phyloP scores from a whole-genome alignment of 2,888 invertebrate genomes.

The Dynastes tityus region DNA sequence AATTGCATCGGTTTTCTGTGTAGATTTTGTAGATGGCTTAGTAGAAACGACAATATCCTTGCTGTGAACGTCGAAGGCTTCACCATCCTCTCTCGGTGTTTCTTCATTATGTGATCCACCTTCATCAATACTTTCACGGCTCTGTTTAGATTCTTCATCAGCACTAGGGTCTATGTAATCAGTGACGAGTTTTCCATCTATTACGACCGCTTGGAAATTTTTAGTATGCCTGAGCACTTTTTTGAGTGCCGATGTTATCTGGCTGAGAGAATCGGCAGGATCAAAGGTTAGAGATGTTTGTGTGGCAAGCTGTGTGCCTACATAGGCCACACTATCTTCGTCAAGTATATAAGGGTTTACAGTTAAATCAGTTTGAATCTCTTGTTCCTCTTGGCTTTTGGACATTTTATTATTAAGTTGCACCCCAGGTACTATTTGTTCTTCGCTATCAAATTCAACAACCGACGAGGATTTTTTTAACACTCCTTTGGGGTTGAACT shows the following conservation, averaged over 20 bases:
- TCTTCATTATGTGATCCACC: not conserved
- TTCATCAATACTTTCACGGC: not conserved
- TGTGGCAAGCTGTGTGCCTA: slow-evolving; percentile 55
- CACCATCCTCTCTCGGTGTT: not conserved
- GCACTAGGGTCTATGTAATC: slow-evolving; percentile 34
- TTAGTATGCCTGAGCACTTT: slow-evolving; percentile 50
- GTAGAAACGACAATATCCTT: not conserved
- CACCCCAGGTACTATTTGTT: not conserved
- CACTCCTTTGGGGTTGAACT: slow-evolving; percentile 25
- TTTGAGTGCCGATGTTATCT: slow-evolving; percentile 53
- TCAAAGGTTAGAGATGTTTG: slow-evolving; percentile 59
- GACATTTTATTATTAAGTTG: slow-evolving; percentile 17
- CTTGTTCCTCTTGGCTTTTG: slow-evolving; percentile 45
- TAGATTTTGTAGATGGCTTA: not conserved
- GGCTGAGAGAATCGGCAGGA: slow-evolving; percentile 55
- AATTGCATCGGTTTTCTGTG: not conserved
- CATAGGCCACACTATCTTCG: slow-evolving; percentile 58
- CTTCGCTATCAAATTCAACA: not conserved
- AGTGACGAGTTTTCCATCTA: slow-evolving; percentile 45
- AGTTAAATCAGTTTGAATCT: slow-evolving; percentile 58
- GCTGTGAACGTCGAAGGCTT: not conserved
- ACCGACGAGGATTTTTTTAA: slow-evolving; percentile 43
- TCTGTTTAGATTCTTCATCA: slow-evolving; percentile 29
- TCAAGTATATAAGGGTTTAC: slow-evolving; percentile 60
- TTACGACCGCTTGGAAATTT: slow-evolving; percentile 41